phyloP scores from a whole-genome alignment of 2,888 invertebrate species.

The Rhogogaster chlorosoma region DNA sequence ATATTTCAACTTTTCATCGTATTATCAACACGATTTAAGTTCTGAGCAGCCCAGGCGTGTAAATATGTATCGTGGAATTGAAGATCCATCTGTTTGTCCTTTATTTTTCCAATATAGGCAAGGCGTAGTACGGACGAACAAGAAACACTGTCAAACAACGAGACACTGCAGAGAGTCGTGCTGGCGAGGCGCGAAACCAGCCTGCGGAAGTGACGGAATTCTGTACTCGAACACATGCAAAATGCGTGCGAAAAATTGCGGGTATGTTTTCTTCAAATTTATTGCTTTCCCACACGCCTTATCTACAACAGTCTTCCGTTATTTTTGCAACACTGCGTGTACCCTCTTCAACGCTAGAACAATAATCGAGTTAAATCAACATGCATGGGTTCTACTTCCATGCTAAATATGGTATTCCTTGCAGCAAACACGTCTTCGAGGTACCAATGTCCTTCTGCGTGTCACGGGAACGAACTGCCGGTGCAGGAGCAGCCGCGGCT shows the following conservation, averaged over 20 bases:
- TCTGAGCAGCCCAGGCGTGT: background rate
- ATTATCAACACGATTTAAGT: background rate
- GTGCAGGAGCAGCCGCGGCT: slow-evolving; percentile 80
- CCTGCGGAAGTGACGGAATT: slow-evolving; percentile 94
- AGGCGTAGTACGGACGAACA: slow-evolving; percentile 91
- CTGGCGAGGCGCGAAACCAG: slow-evolving; percentile 93
- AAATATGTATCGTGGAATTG: background rate
- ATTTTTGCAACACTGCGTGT: background rate
- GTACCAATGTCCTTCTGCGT: slow-evolving; percentile 94
- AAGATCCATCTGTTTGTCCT: background rate
- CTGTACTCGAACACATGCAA: slow-evolving; percentile 94
- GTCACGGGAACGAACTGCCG: slow-evolving; percentile 87
- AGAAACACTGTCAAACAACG: slow-evolving; percentile 95
- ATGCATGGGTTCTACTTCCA: background rate
- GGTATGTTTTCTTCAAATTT: slow-evolving; percentile 79
- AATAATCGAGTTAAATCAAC: background rate
- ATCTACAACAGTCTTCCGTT: background rate
- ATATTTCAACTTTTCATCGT: background rate
- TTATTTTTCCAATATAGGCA: slow-evolving; percentile 79
- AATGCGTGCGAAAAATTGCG: slow-evolving; percentile 96
- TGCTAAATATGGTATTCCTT: slow-evolving; percentile 62
- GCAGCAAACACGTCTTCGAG: slow-evolving; percentile 94
- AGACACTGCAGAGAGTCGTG: slow-evolving; percentile 94
- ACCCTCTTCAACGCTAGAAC: background rate
- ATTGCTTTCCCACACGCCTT: background rate